Evolutionary conservation across 2,113 vertebrate genomes (phyloP).

Genomic region (Albula goreensis): DNA sequence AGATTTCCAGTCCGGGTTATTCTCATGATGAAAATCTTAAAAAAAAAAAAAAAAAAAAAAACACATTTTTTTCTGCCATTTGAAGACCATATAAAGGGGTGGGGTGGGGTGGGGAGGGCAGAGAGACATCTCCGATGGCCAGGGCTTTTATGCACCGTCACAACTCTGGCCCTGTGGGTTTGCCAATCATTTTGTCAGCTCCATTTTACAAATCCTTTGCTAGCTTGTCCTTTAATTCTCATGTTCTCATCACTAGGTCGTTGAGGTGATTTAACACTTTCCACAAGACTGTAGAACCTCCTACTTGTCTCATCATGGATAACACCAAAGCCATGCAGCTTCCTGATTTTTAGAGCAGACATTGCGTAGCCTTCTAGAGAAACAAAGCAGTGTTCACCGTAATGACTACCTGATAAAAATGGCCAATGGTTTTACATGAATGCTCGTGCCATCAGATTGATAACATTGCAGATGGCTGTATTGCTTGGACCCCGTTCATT

Average conservation of each 20-base stretch:
- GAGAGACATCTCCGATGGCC: neutral
- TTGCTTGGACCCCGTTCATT: constrained; percentile 3
- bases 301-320: neutral
- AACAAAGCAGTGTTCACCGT: neutral
- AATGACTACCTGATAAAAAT: neutral
- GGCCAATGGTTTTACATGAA: neutral
- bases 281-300: neutral
- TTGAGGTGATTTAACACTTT: neutral
- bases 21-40: neutral
- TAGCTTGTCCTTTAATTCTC: neutral
- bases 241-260: neutral
- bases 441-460: neutral
- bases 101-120: neutral
- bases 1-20: neutral
- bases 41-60: neutral
- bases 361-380: neutral
- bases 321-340: neutral
- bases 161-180: neutral
- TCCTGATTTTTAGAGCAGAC: neutral
- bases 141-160: neutral
- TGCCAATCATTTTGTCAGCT: neutral
- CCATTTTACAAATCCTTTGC: neutral
- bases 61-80: too few relatives aligned
- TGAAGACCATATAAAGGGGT: neutral
- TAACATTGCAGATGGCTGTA: neutral